Percentiles rank a stretch among this genome's conserved stretches.
Conservation (phyloP, 2,797 vertebrate species). For the Hydrocynus forskahlii region DNA sequence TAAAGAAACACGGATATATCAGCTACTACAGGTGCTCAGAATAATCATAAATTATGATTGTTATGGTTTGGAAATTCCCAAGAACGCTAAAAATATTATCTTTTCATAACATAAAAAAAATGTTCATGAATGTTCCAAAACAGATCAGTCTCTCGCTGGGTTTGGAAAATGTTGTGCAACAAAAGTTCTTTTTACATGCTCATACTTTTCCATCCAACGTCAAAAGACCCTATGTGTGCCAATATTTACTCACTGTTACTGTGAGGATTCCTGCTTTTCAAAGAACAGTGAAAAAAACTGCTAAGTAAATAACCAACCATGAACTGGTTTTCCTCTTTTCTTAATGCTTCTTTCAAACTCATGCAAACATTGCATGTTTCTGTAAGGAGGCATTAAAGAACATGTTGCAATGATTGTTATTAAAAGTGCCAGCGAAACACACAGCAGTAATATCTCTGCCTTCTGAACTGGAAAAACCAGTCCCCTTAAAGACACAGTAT, state of each 20-base stretch:
- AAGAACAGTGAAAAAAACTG: background rate
- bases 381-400: background rate
- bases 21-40: background rate
- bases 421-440: background rate
- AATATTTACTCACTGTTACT: background rate
- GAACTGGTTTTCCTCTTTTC: background rate
- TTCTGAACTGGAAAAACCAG: slow-evolving; percentile 10
- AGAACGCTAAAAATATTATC: background rate
- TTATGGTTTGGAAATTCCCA: background rate
- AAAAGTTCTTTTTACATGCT: background rate
- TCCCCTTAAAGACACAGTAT: background rate
- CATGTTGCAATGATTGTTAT: slow-evolving; percentile 16
- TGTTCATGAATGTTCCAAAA: background rate
- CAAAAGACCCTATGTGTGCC: background rate
- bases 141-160: too few relatives aligned
- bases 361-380: background rate
- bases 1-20: background rate
- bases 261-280: background rate
- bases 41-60: background rate
- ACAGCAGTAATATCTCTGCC: background rate
- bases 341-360: background rate
- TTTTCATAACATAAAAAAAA: background rate
- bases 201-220: background rate
- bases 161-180: background rate
- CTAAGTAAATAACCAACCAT: background rate